Evolutionary conservation across 2,888 invertebrate species (phyloP), one percentile per base, ranked within the genome.

Genomic region (Melinopterus prodromus): DNA sequence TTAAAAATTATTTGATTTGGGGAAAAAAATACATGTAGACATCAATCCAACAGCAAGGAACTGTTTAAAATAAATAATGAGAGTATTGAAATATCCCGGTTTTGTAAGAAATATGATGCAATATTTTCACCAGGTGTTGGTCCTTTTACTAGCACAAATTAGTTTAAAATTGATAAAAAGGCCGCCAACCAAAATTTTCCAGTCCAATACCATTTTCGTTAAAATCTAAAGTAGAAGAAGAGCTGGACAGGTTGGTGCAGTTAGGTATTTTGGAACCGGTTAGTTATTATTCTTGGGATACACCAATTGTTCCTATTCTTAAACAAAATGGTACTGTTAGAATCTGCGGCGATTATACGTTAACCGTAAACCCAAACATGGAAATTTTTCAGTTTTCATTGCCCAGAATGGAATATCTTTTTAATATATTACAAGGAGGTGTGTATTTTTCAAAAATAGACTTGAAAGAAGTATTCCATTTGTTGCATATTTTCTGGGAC

Each of bases 181-280:
- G 7, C 26, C 1, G 36, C 16, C 35, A 35, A 16, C 72, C 72
- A 16, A 80, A 72, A 76, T 81, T 78, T 69, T 80, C 76, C 15
- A 71, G 79, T 6, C 79, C 77, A 15, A 35, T 79, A 16, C 81
- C 81, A 12, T 81, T 80, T 76, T 75, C 80, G 6, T 71, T 80
- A 15, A 78, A 69, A 77, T 36, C 71, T 16, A 79, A 74, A 69
- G 81, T 79, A 15, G 75, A 79, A 35, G n/a, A 77, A 9, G 79
- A 79, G 75, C 38, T 79, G 16, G 7, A 79, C n/a, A 69, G 71
- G 26, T 77, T 81, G 75, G 36, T 69, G 7, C 6, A 79, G 6
- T 38, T 72, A 74, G 70, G 71, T 37, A 77, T 79, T 75, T 53
- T 79, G n/a, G 71, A 77, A 14, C 36, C 76, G 16, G 70, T 78